Evolutionary conservation across 64 coral and sea anemone genomes (phyloP).

Genomic region (Stichodactyla helianthus): DNA sequence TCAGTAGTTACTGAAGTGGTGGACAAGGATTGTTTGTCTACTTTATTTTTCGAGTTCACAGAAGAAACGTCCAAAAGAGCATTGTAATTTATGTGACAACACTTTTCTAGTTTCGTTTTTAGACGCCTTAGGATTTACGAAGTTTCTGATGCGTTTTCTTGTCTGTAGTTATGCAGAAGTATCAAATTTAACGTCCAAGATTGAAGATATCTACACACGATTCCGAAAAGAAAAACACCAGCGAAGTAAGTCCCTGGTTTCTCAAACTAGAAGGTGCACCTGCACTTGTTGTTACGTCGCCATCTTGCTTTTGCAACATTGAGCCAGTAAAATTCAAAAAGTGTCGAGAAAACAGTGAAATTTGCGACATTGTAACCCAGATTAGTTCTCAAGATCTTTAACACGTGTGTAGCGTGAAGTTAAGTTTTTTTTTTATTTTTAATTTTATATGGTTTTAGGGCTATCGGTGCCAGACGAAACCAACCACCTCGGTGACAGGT

Average conservation of each 20-base stretch:
- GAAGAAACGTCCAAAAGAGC: not conserved
- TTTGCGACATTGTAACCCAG: no score
- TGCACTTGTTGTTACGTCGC: no score
- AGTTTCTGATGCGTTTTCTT: not conserved
- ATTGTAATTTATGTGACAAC: not conserved
- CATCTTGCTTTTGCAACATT: no score
- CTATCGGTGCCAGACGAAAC: constrained; percentile 47
- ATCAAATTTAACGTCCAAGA: constrained; percentile 32
- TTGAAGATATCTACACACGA: constrained; percentile 55
- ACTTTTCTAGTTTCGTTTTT: not conserved
- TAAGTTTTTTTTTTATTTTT: not conserved
- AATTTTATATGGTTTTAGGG: constrained; percentile 15
- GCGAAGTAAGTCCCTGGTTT: constrained; percentile 49
- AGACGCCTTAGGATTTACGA: no score
- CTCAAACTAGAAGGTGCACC: no score
- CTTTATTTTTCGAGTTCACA: not conserved
- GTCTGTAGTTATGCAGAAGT: constrained; percentile 41
- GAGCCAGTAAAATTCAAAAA: no score
- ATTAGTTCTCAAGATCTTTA: no score
- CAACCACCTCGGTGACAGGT: constrained; percentile 64
- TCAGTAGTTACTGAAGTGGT: not conserved
- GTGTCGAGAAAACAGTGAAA: no score
- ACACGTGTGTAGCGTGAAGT: not conserved
- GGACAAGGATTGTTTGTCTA: not conserved
- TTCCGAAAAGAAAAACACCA: constrained; percentile 73